Conservation (phyloP, 2,888 invertebrate genomes). For the Alcis repandata region DNA sequence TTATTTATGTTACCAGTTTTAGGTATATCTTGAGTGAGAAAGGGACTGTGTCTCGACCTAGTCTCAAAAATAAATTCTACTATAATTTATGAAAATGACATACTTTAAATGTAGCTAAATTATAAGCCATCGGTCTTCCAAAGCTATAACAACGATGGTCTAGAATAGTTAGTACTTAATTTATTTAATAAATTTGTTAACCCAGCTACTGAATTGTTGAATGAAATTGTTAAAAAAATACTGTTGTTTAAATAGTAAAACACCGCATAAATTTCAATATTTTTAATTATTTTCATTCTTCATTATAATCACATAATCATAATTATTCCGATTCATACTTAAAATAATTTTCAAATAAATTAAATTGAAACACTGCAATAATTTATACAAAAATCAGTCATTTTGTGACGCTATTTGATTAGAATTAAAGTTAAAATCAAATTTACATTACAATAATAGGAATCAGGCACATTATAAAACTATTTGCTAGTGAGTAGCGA, state of each 20-base stretch:
- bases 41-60: too few species aligned
- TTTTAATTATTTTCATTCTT: slow-evolving; percentile 83
- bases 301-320: slow-evolving; percentile 86
- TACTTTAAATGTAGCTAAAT: too few species aligned
- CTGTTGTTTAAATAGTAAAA: slow-evolving; percentile 42
- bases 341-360: slow-evolving; percentile 84
- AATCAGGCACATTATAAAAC: slow-evolving; percentile 84
- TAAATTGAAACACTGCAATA: slow-evolving; percentile 82
- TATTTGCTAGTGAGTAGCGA: slow-evolving; percentile 76
- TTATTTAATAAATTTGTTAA: slow-evolving; percentile 4
- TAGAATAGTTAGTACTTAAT: not conserved
- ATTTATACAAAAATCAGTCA: slow-evolving; percentile 86
- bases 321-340: slow-evolving; percentile 85
- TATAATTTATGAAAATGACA: too few species aligned
- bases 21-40: too few species aligned
- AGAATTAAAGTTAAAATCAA: slow-evolving; percentile 82
- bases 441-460: slow-evolving; percentile 83
- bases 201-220: slow-evolving; percentile 2
- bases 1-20: not conserved
- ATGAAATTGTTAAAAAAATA: slow-evolving; percentile 2
- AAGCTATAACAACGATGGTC: too few species aligned
- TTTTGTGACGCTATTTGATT: slow-evolving; percentile 83
- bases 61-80: too few species aligned
- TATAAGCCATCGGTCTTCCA: too few species aligned
- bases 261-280: slow-evolving; percentile 67